Base-by-base conservation (phyloP, 1,140 invertebrate species). In the Hycleus cichorii region DNA sequence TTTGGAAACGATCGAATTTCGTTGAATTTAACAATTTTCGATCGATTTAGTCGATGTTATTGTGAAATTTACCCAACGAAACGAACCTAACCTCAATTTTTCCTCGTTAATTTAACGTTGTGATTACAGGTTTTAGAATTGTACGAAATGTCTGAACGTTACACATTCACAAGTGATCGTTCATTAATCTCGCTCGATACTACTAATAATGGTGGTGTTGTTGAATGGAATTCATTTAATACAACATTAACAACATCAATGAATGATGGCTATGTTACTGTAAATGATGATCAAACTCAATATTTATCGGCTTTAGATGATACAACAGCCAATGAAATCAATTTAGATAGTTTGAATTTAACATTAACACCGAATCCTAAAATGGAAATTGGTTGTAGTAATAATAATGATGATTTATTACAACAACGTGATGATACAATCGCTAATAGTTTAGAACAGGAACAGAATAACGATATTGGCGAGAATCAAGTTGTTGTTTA, bases 241-340 rank as follows among this genome's bases (percentile, higher is more conserved):
- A 39, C 49, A n/a, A 53, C 50, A 7, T 45, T 63, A 44, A 63
- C 48, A 44, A 65, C 66, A 8, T 64, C 60, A 25, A 57, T 65
- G 7, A 65, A 65, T 48, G 69, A 70, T 44, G 58, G 49, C 38
- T 70, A 64, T 63, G 49, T 58, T 2, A 66, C 67, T 44, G 63
- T 65, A 5, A 58, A 57, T 18, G 63, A 58, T 57, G 64, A 61
- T 8, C 59, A 59, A 39, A 69, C 68, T 8, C 66, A 67, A 45
- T 71, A 71, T 58, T 63, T 69, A 39, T 69, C 69, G 2, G 60
- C 69, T 26, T 53, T 69, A 12, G 68, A 71, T 12, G 11, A 10
- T 42, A 42, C 9, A n/a, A 44, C 58, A 10, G 47, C 55, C 10
- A 57, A 48, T 56, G 62, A 69, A 24, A 53, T 58, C 7, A 64